Base-by-base conservation (phyloP, 2,888 invertebrate species). In the Myopa tessellatipennis region DNA sequence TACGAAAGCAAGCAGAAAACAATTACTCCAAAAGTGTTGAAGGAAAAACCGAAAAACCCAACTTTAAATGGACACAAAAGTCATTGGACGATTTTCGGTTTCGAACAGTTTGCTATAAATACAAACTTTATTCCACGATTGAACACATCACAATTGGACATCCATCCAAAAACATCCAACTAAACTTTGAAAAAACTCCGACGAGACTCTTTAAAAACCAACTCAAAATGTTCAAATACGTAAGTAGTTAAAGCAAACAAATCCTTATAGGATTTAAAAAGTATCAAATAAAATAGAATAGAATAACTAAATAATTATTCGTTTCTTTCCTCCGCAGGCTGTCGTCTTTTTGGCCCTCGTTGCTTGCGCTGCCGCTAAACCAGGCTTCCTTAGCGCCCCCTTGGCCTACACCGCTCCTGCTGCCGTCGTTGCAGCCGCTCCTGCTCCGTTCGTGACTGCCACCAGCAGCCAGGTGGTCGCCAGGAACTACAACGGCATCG, bases 381-480 rank as follows among this genome's bases (percentile, higher is more conserved):
- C 85, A 1, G 81, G 82, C 26, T 61, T 82, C 4, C 74, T 83
- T 82, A 10, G 76, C 81, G 4, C 83, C 81, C 82, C 79, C 14
- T 16, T 75, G 75, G 58, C 75, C 38, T 74, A 65, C 34, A n/a
- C 76, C n/a, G 81, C 80, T 5, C 61, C 83, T 14, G 80, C 83
- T 18, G 75, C 81, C 16, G 74, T 80, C 60, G 74, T 80, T 55
- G 58, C 83, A 52, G 84, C 84, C 26, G 45, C 45, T 4, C 45
- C 45, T 4, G 85, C 83, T 61, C 85, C 85, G 0, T 12, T 82
- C 63, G 82, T 86, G n/a, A 86, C 86, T 6, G 85, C 86, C 70
- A 84, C 85, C 79, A 85, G 85, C 52, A 85, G 83, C 78, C 86
- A 85, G 74, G 82, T 84, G 55, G 81, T 85, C 79, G 85, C 85